Conservation (phyloP, 2,797 vertebrate genomes). For the Toxotes lorentzi region DNA sequence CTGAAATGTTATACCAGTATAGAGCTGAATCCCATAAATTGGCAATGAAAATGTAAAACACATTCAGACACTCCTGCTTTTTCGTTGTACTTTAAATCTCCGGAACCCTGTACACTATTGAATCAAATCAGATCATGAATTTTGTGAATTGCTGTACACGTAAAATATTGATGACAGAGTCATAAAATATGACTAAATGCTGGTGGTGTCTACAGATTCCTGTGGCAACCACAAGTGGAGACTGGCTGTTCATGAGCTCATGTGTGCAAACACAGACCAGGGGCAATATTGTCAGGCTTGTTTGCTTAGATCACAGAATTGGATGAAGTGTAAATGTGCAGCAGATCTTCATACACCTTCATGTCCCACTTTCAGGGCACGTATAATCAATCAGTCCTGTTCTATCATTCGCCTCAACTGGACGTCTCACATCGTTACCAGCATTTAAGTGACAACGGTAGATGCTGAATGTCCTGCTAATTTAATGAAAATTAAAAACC, state of each 20-base stretch:
- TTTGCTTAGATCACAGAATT: conserved; percentile 32
- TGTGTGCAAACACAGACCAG: conserved; percentile 22
- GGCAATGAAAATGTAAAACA: background rate
- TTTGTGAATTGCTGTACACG: conserved; percentile 6
- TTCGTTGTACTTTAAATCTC: background rate
- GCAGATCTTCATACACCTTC: conserved; percentile 19
- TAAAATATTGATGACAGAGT: conserved; percentile 36
- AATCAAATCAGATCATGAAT: conserved; percentile 20
- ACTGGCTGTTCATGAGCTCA: conserved; percentile 25
- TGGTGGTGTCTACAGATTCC: conserved; percentile 29
- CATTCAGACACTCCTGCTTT: background rate
- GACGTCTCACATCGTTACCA: conserved; percentile 69
- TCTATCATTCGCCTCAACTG: conserved; percentile 38
- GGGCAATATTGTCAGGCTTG: conserved; percentile 11
- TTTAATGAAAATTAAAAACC: conserved; percentile 61
- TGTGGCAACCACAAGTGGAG: conserved; percentile 8
- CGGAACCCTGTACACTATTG: background rate
- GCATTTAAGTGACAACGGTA: conserved; percentile 56
- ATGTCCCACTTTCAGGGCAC: background rate
- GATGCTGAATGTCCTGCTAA: conserved; percentile 56
- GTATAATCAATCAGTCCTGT: conserved; percentile 14
- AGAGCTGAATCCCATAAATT: background rate
- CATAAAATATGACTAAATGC: conserved; percentile 46
- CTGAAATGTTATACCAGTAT: background rate
- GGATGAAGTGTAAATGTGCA: conserved; percentile 24